Base-by-base conservation (phyloP, 30 jellyfish, hydroid and myxozoan species). In the Chrysaora quinquecirrha region DNA sequence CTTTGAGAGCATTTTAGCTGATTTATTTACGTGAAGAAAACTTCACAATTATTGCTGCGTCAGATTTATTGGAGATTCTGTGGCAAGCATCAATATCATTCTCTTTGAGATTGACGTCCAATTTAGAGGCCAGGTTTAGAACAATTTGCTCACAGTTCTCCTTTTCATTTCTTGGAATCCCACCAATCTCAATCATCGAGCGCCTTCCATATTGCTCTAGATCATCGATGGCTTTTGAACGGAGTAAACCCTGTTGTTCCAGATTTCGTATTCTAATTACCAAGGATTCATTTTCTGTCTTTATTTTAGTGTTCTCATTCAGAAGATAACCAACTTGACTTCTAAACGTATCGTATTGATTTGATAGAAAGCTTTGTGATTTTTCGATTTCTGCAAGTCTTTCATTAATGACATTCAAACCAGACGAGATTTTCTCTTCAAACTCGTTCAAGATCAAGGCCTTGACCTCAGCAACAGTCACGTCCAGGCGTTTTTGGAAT, bases 141-240 rank as follows among this genome's bases (percentile, higher is more conserved):
- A 60, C 72, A 6, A 60, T 60, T 21, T 60, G 11, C 32, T 60
- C 72, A 6, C 32, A n/a, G 72, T 60, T 60, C n/a, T 60, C 72
- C 10, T 20, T 20, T 4, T 60, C n/a, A 10, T 60, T 60, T 9
- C 72, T 10, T 10, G 72, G 72, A 60, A 60, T 25, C 33, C 72
- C 72, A 6, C 32, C 28, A 25, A 60, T 60, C 28, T 60, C 33
- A 4, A 60, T 6, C 72, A 60, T 60, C n/a, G 9, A 9, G 32
- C 72, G 28, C 6, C 72, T 10, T 4, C 72, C 72, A 25, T 60
- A 60, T 20, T 60, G 72, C n/a, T 60, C 72, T n/a, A 60, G 23
- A 22, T 60, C 72, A 22, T 60, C 33, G 23, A 60, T 43, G 12
- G 58, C 58, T 43, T 43, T 43, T 43, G 58, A 6, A 43, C 58